Base-by-base conservation (phyloP, 2,113 vertebrate genomes). In the Lagopus muta region DNA sequence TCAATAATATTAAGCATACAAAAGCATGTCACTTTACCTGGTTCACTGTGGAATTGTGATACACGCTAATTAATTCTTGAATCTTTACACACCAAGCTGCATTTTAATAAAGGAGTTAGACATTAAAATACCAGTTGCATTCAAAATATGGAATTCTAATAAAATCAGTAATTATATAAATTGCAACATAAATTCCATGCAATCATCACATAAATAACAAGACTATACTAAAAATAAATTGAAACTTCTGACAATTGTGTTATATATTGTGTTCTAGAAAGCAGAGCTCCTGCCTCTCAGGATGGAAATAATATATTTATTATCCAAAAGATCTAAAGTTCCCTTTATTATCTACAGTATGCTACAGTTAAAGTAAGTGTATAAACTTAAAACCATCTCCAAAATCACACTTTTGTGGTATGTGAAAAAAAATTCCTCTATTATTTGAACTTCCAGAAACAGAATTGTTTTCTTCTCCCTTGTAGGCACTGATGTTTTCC, bases 1-100 rank as follows among this genome's bases (percentile, higher is more conserved):
- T 95, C 92, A 88, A 54, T 94, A 94, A 90, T 87, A 86, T 8
- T 92, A 92, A 93, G 14, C 40, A 73, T 78, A 54, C 32, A 71
- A 90, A 92, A 94, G 45, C 27, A 40, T 90, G 70, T 34, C 1
- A 54, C 94, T 94, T 96, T 89, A 61, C 47, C 21, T 52, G 2
- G 4, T 34, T 82, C 25, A 61, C 17, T n/a, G 38, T 67, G 38
- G 50, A 94, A 82, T 90, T 95, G 89, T 30, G 54, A 82, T 47
- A 86, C 30, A 80, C 8, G 89, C 34, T 77, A 82, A 80, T 78
- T 67, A 95, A 93, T 94, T 75, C 28, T 78, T 9, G 95, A 80
- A 65, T 87, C 2, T 65, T 88, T 92, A 42, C 18, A 76, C 40
- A 86, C 65, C 16, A 58, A 75, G 28, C 72, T 74, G 34, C 32